A percentile compares a stretch with the other conserved stretches of the same genome.
Conservation (phyloP, 2,888 invertebrate species). For the Oscheius sp. region DNA sequence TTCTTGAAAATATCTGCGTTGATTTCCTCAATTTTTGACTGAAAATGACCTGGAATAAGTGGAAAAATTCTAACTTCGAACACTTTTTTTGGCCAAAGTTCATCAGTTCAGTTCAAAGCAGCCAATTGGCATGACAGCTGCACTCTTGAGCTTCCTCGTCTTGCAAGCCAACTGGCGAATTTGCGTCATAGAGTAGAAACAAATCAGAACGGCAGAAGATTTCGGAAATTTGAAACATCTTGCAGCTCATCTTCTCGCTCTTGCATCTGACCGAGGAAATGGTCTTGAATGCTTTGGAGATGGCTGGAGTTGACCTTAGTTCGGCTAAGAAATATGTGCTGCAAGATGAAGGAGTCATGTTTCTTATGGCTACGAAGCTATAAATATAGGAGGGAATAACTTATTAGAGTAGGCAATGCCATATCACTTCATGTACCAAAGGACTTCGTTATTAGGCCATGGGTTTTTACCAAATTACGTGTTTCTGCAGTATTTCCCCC, state of each 20-base stretch:
- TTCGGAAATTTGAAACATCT: no score
- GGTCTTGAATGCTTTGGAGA: constrained; percentile 49
- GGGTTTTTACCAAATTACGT: constrained; percentile 21
- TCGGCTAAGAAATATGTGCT: constrained; percentile 54
- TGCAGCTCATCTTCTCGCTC: constrained; percentile 58
- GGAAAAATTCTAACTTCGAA: neutral
- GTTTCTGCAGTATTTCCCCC: constrained; percentile 27
- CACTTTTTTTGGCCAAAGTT: neutral
- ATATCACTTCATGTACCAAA: constrained; percentile 20
- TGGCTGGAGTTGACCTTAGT: constrained; percentile 48
- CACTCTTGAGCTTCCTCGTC: constrained; percentile 5
- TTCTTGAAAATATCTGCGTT: no score
- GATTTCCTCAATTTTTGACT: no score
- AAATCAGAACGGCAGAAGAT: no score
- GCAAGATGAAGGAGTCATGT: constrained; percentile 62
- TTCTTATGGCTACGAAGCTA: constrained; percentile 58
- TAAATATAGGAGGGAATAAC: neutral
- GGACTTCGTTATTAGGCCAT: constrained; percentile 4
- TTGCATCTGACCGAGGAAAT: constrained; percentile 55
- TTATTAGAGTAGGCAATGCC: neutral
- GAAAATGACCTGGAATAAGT: no score
- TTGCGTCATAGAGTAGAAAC: no score
- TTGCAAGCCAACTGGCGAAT: constrained; percentile 2
- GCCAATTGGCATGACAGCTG: constrained; percentile 2
- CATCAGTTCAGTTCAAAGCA: neutral